phyloP scores from a whole-genome alignment of 2,888 invertebrate species.

The Platycnemis pennipes region DNA sequence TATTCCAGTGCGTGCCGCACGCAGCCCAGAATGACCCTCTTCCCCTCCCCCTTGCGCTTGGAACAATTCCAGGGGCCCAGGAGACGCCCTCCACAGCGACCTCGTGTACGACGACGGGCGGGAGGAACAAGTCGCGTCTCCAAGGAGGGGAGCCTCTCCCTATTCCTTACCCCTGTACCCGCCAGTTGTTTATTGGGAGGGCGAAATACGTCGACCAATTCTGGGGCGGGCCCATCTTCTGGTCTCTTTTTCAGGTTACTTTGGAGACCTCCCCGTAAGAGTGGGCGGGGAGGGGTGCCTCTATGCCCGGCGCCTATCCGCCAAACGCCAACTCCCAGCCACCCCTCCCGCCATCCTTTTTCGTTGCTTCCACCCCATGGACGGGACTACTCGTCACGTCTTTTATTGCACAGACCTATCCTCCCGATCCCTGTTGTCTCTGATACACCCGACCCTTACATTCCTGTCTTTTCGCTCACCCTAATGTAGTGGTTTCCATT shows the following conservation, averaged over 20 bases:
- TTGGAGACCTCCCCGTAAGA: background rate
- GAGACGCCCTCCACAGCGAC: background rate
- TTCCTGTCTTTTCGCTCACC: background rate
- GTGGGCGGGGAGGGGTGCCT: background rate
- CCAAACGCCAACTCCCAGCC: background rate
- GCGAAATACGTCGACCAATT: background rate
- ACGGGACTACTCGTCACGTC: background rate
- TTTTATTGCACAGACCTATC: background rate
- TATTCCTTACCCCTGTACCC: background rate
- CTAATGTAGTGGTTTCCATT: conserved; percentile 5
- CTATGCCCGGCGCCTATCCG: background rate
- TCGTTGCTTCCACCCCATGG: no score
- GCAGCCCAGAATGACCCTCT: background rate
- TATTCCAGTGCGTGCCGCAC: background rate
- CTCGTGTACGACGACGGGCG: background rate
- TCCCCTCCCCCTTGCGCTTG: background rate
- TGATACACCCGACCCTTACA: background rate
- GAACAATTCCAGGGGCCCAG: background rate
- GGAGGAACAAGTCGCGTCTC: background rate
- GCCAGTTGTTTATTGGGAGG: background rate
- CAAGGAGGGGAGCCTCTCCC: background rate
- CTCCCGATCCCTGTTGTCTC: background rate
- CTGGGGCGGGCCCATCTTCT: background rate
- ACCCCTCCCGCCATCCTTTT: background rate
- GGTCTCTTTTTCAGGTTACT: background rate